phyloP scores from a whole-genome alignment of 2,797 vertebrate genomes.

The Limnodromus scolopaceus region DNA sequence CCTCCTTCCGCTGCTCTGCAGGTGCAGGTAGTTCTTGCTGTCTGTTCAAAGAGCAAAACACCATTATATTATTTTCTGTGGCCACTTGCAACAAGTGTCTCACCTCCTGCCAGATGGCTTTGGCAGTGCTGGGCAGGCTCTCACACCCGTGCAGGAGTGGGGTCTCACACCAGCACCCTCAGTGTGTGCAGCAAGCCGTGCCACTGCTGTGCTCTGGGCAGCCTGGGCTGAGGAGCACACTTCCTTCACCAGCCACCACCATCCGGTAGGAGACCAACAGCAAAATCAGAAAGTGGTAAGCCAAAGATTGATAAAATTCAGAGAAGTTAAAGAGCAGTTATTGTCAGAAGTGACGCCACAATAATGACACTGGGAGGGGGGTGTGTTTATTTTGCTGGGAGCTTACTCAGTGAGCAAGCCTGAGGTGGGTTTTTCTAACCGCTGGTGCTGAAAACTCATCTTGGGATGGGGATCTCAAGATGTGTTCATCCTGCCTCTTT shows the following conservation, averaged over 20 bases:
- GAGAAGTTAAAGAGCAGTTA: constrained; percentile 31
- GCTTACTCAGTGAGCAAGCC: constrained; percentile 25
- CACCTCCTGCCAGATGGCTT: background rate
- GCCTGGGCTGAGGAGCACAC: fast-evolving
- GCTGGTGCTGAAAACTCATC: background rate
- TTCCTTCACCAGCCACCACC: background rate
- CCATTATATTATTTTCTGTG: background rate
- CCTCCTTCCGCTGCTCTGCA: constrained; percentile 83
- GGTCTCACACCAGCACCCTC: fast-evolving
- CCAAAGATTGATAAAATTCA: background rate
- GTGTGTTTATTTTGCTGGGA: constrained; percentile 29
- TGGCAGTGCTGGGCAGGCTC: background rate
- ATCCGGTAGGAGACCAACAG: background rate
- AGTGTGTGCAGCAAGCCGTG: background rate
- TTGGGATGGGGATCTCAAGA: background rate
- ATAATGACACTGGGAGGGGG: background rate
- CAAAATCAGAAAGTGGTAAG: background rate
- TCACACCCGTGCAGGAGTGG: background rate
- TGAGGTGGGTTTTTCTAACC: background rate
- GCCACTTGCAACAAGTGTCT: background rate
- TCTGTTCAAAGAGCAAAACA: constrained; percentile 63
- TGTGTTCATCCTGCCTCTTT: background rate
- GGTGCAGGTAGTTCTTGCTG: constrained; percentile 75
- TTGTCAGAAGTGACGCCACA: background rate
- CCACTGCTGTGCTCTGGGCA: background rate